Evolutionary conservation across 2,113 vertebrate species (phyloP), one percentile per base, ranked within the genome.

Genomic region (Eulacestoma nigropectus): DNA sequence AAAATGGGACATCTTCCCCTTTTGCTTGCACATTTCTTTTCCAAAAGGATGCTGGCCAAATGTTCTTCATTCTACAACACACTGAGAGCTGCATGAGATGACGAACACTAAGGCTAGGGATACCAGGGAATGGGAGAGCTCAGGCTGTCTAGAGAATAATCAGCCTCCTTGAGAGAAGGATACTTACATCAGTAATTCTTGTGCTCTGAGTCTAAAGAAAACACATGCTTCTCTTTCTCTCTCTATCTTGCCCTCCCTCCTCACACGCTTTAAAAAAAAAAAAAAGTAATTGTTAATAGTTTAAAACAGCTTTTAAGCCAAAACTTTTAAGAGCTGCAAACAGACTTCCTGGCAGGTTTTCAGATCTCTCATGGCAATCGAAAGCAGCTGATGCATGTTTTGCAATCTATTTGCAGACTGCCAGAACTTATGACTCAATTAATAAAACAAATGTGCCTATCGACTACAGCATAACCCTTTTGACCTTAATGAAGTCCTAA

Each of bases 381-480:
- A 97, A 98, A 98, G 97, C 97, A 98, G 97, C 97, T 98, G 98
- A 98, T 98, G 93, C 87, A 68, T 95, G 93, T 97, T 98, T 97
- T 91, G 79, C 91, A 95, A 97, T 57, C 46, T 96, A 19, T 89
- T 96, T 95, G 96, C 89, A 96, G 94, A 67, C 67, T 95, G 95
- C 96, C 95, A 97, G 96, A 96, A 96, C 94, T 95, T 98, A 96
- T 89, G 96, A 97, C 96, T 98, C 97, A 98, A 98, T 98, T 98
- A 98, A 97, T 98, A 97, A 97, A 97, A 97, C 95, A 97, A 98
- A 98, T 64, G 55, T 95, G 95, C 86, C 97, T 92, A 82, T 94
- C 97, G 96, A 87, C 93, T 96, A 33, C 88, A 84, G 85, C 91
- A 50, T 77, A 97, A 93, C 95, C 94, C 94, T 95, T 97, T 69